A percentile compares a stretch with the other conserved stretches of the same genome.
Conservation (phyloP, 2,888 invertebrate genomes). For the Caenorhabditis doughertyi region DNA sequence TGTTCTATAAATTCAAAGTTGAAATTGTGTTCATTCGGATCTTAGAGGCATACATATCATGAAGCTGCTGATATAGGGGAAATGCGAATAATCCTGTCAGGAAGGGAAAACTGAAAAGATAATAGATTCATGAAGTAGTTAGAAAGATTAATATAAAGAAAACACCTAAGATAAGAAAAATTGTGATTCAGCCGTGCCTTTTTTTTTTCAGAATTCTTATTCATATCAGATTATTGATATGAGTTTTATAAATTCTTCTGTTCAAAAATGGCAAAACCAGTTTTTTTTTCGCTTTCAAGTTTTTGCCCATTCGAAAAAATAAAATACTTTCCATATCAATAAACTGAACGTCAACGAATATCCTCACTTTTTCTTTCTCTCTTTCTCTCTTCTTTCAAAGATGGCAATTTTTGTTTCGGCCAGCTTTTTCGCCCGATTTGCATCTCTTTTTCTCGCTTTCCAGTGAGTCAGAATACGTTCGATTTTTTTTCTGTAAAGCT, state of each 20-base stretch:
- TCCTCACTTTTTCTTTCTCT: background rate
- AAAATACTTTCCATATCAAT: background rate
- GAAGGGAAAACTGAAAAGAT: no score
- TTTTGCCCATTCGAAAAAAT: background rate
- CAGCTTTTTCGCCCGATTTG: background rate
- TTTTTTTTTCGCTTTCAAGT: no score
- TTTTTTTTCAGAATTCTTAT: no score
- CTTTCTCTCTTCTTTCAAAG: background rate
- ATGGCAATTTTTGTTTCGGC: background rate
- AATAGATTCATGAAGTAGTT: no score
- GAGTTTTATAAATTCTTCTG: no score
- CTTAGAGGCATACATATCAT: background rate
- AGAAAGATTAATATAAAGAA: no score
- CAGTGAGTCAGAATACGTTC: background rate
- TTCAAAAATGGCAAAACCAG: no score
- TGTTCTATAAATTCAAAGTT: slow-evolving; percentile 35
- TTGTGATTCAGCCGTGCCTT: no score
- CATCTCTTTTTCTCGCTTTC: background rate
- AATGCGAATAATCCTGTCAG: no score
- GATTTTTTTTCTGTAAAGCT: background rate
- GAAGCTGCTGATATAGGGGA: no score
- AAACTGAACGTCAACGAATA: background rate
- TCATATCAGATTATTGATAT: no score
- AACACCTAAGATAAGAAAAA: no score
- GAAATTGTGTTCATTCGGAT: background rate